phyloP scores from a whole-genome alignment of 2,113 vertebrate genomes.

The Mustelus asterias region DNA sequence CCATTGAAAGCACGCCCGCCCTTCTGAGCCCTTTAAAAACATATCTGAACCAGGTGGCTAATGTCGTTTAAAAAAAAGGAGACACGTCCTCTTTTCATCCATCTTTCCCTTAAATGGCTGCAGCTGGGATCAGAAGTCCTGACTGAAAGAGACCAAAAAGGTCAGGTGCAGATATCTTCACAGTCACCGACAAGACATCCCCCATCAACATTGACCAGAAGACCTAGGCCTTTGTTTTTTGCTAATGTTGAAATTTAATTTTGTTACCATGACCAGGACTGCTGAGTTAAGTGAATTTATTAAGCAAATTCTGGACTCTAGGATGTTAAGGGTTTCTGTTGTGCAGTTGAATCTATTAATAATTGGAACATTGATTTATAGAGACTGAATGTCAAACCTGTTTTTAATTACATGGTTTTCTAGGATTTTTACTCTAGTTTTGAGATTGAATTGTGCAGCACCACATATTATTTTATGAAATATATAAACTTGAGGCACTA shows the following conservation, averaged over 20 bases:
- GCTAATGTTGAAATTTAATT: not conserved
- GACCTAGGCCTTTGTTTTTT: not conserved
- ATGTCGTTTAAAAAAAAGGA: too few relatives aligned
- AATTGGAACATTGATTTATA: not conserved
- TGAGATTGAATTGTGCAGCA: not conserved
- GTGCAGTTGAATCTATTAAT: not conserved
- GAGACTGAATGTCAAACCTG: not conserved
- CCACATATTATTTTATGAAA: not conserved
- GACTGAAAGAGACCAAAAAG: too few relatives aligned
- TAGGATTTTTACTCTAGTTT: too few relatives aligned
- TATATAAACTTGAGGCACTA: not conserved
- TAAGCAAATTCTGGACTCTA: not conserved
- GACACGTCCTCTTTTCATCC: too few relatives aligned
- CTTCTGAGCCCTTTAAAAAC: too few relatives aligned
- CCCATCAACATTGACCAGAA: not conserved
- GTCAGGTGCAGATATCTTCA: too few relatives aligned
- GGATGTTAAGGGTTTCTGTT: not conserved
- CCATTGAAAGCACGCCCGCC: too few relatives aligned
- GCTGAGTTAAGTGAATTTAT: not conserved
- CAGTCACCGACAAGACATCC: too few relatives aligned
- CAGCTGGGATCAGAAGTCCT: too few relatives aligned
- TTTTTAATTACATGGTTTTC: not conserved
- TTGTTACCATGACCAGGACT: not conserved
- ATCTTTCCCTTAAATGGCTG: too few relatives aligned
- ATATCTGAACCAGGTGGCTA: too few relatives aligned